phyloP scores from a whole-genome alignment of 2,113 vertebrate species.

The Dipodomys stephensi region DNA sequence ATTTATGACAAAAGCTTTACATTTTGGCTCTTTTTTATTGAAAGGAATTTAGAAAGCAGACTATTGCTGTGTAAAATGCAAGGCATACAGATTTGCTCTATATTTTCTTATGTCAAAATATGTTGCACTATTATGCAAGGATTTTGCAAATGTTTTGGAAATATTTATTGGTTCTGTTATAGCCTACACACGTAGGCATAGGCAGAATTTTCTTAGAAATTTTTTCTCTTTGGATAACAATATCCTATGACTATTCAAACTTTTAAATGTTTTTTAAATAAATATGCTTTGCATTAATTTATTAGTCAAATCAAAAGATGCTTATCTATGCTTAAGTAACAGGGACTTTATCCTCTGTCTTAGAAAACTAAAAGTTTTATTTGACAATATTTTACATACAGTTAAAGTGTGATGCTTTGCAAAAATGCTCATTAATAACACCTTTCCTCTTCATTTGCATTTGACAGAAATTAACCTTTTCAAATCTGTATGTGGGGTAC shows the following conservation, averaged over 20 bases:
- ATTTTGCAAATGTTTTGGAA: not conserved
- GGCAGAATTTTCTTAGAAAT: not conserved
- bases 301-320: not conserved
- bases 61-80: not conserved
- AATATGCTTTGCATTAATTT: not conserved
- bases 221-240: not conserved
- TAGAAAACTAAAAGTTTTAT: too few relatives aligned
- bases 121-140: not conserved
- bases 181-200: not conserved
- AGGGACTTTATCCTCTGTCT: not conserved
- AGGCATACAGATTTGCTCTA: not conserved
- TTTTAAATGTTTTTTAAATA: not conserved
- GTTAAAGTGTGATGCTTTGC: not conserved
- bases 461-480: constrained; percentile 49
- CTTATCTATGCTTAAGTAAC: not conserved
- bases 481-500: not conserved
- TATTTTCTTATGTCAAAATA: not conserved
- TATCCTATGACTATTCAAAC: not conserved
- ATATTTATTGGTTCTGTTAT: not conserved
- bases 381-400: too few relatives aligned
- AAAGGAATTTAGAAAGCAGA: not conserved
- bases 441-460: constrained; percentile 61
- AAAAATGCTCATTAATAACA: constrained; percentile 68
- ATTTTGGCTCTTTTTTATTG: not conserved
- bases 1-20: not conserved